Evolutionary conservation across 2,797 vertebrate species (phyloP).

Genomic region (Pseudomugil tenellus): DNA sequence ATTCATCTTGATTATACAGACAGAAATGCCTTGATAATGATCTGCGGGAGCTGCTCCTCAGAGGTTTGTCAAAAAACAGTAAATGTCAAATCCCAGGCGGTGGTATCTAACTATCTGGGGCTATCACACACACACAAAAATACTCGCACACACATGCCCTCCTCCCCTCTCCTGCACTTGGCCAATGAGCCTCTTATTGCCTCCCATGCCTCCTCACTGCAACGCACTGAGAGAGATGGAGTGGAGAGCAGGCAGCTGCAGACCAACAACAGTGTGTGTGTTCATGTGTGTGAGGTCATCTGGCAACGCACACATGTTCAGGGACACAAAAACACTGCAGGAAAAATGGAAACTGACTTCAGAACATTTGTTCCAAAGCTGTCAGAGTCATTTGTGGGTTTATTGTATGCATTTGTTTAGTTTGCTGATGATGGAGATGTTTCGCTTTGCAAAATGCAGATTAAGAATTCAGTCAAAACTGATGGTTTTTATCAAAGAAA

Average conservation of each 20-base stretch:
- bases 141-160: conserved; percentile 17
- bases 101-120: conserved; percentile 68
- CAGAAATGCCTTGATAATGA: conserved; percentile 82
- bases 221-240: conserved; percentile 52
- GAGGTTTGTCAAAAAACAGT: conserved; percentile 80
- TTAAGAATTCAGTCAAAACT: background rate
- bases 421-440: conserved; percentile 7
- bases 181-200: conserved; percentile 73
- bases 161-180: conserved; percentile 28
- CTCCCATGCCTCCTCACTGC: conserved; percentile 57
- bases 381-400: conserved; percentile 40
- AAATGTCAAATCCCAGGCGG: conserved; percentile 74
- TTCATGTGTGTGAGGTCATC: conserved; percentile 34
- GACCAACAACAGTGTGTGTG: conserved; percentile 49
- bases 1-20: conserved; percentile 83
- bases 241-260: conserved; percentile 65
- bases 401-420: conserved; percentile 38
- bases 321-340: conserved; percentile 56
- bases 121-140: conserved; percentile 47
- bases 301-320: conserved; percentile 41
- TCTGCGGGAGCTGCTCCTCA: conserved; percentile 78
- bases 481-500: background rate
- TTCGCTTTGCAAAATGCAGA: background rate
- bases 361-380: conserved; percentile 38
- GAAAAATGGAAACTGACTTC: conserved; percentile 37